A percentile compares a stretch with the other conserved stretches of the same genome.
Evolutionary conservation across 1,140 invertebrate genomes (phyloP).

Genomic region (Trachymyrmex septentrionalis): DNA sequence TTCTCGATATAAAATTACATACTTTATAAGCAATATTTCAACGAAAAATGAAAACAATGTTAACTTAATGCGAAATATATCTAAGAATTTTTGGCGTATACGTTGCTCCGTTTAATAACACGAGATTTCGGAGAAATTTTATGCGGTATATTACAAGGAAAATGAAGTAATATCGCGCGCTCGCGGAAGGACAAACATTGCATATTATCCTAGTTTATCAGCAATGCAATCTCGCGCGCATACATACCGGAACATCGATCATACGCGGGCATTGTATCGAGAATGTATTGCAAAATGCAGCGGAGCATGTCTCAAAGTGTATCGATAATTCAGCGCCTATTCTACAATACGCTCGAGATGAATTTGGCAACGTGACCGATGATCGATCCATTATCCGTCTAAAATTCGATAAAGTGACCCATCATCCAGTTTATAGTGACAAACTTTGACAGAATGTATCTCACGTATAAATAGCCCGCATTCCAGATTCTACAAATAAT

Average conservation of each 20-base stretch:
- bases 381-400: constrained; percentile 71
- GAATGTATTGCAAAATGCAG: constrained; percentile 29
- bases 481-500: neutral
- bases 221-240: constrained; percentile 33
- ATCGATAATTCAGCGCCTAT: constrained; percentile 72
- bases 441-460: constrained; percentile 49
- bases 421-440: constrained; percentile 44
- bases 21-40: constrained; percentile 8
- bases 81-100: constrained; percentile 10
- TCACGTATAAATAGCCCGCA: constrained; percentile 1
- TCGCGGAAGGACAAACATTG: constrained; percentile 39
- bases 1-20: neutral
- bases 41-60: constrained; percentile 38
- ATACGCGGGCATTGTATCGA: constrained; percentile 29
- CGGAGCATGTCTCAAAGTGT: constrained; percentile 64
- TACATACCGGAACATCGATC: constrained; percentile 61
- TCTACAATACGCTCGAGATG: constrained; percentile 63
- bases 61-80: constrained; percentile 9
- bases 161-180: constrained; percentile 50
- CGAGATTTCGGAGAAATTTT: constrained; percentile 12
- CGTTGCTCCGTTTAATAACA: constrained; percentile 44
- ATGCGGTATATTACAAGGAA: constrained; percentile 15
- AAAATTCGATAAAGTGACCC: constrained; percentile 64
- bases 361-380: constrained; percentile 64
- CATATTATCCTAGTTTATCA: constrained; percentile 53